These are phyloP conservation scores for Epiblema foenella DNA, from an alignment of 2,888 invertebrate species.

Conservation along the genomic window DNA sequence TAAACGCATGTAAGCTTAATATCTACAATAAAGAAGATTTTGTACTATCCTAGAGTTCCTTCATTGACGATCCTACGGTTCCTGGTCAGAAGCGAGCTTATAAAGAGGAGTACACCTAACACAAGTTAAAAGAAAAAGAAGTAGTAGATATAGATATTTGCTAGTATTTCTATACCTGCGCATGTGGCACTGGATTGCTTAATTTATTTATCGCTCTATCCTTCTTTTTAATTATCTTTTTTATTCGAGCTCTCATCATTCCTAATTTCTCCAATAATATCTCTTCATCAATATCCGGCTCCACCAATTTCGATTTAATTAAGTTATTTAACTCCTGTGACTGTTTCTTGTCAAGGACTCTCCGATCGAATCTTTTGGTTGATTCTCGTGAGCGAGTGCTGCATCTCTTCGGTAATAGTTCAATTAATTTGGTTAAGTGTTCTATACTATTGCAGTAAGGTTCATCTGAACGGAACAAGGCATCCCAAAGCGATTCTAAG, in stretches of 20 bases:
- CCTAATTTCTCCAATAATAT: slow-evolving; percentile 18
- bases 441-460: slow-evolving; percentile 22
- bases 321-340: background rate
- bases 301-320: background rate
- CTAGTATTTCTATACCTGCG: no score
- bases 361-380: background rate
- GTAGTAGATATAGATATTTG: no score
- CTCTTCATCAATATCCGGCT: background rate
- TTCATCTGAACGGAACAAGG: background rate
- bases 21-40: no score
- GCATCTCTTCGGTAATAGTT: background rate
- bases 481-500: slow-evolving; percentile 23
- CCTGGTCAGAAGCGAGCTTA: no score
- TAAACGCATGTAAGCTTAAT: no score
- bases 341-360: background rate
- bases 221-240: slow-evolving; percentile 11
- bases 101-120: no score
- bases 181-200: background rate
- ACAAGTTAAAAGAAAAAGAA: no score
- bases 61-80: no score
- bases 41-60: no score
- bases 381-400: background rate
- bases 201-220: background rate
- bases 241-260: background rate
- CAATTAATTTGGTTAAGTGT: slow-evolving; percentile 10